phyloP scores from a whole-genome alignment of 2,113 vertebrate species.

The Elgaria multicarinata region DNA sequence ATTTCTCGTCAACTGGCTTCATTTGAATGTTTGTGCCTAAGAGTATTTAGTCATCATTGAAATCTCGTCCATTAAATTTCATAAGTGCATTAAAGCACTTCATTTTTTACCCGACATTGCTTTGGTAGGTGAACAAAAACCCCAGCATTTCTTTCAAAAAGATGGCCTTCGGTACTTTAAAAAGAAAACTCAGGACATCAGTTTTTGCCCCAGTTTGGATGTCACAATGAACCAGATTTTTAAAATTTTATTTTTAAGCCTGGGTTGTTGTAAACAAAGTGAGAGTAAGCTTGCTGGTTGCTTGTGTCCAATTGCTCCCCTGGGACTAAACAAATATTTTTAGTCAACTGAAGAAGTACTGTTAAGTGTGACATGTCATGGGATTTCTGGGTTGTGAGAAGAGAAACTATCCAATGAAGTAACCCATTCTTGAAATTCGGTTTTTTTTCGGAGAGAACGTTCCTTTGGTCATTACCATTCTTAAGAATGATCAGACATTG shows the following conservation, averaged over 20 bases:
- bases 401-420: too few relatives aligned
- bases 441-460: neutral
- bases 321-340: too few relatives aligned
- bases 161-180: conserved; percentile 72
- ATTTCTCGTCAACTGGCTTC: conserved; percentile 33
- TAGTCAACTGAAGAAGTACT: too few relatives aligned
- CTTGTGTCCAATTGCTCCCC: too few relatives aligned
- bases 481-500: neutral
- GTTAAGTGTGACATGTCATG: too few relatives aligned
- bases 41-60: conserved; percentile 44
- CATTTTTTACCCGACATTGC: conserved; percentile 55
- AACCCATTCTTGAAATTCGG: neutral
- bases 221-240: conserved; percentile 26
- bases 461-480: neutral
- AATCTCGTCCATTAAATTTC: conserved; percentile 14
- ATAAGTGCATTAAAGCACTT: conserved; percentile 59
- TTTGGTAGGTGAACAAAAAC: conserved; percentile 55
- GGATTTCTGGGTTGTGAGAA: too few relatives aligned
- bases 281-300: too few relatives aligned
- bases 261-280: too few relatives aligned
- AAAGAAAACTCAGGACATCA: conserved; percentile 50
- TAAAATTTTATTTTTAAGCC: neutral
- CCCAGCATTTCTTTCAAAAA: conserved; percentile 63
- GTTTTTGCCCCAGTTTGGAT: conserved; percentile 19
- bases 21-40: conserved; percentile 42